These are phyloP conservation scores for Xenopus laevis DNA, from an alignment of 2,113 vertebrate species.

Conservation along the genomic window DNA sequence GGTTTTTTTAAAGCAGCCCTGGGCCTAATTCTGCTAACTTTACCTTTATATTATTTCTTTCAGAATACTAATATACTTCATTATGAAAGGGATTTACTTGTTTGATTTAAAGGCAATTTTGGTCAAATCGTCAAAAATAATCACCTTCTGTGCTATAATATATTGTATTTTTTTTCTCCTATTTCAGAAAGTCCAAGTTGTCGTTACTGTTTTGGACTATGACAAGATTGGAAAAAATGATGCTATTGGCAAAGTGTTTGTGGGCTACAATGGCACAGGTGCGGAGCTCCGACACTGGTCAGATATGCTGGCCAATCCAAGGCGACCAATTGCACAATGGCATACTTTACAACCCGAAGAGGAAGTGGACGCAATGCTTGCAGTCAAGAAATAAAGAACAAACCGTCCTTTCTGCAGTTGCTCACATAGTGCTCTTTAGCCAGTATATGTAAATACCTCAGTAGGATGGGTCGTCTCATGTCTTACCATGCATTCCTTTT, in stretches of 20 bases:
- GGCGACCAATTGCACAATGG: constrained; percentile 98
- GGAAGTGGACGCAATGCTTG: constrained; percentile 93
- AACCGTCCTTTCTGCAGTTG: constrained; percentile 76
- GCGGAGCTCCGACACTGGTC: constrained; percentile 98
- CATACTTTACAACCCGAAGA: constrained; percentile 93
- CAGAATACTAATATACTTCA: too few species aligned
- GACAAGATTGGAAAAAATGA: constrained; percentile 99
- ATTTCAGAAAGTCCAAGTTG: constrained; percentile 95
- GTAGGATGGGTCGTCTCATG: constrained; percentile 89
- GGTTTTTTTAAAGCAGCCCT: too few species aligned
- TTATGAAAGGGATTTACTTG: too few species aligned
- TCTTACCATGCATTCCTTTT: constrained; percentile 70
- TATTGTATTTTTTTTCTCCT: too few species aligned
- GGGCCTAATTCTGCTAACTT: too few species aligned
- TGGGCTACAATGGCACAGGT: constrained; percentile 95
- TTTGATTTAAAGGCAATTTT: too few species aligned
- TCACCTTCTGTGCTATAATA: too few species aligned
- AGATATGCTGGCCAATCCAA: constrained; percentile 96
- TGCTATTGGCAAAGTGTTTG: constrained; percentile 98
- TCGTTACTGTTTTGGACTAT: constrained; percentile 99
- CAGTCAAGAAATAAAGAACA: constrained; percentile 86
- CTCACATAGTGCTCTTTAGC: constrained; percentile 93
- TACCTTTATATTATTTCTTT: too few species aligned
- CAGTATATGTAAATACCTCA: constrained; percentile 99
- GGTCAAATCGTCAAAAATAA: too few species aligned